phyloP scores from a whole-genome alignment of 2,113 vertebrate genomes.

The Pygoscelis adeliae region DNA sequence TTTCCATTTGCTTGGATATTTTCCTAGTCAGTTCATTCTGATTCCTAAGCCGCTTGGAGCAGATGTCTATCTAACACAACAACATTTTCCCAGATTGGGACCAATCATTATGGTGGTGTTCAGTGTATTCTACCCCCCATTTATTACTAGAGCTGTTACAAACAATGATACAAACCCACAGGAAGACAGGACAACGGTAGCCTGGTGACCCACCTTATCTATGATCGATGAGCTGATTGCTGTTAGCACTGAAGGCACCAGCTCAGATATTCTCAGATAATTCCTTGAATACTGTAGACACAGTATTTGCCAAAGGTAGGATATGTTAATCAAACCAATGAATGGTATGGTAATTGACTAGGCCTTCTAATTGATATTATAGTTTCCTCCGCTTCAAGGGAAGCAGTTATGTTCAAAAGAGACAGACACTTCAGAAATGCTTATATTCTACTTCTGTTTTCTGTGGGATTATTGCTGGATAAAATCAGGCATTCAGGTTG shows the following conservation, averaged over 20 bases:
- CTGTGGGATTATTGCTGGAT: neutral
- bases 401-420: neutral
- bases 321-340: neutral
- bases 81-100: neutral
- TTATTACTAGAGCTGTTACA: neutral
- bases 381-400: neutral
- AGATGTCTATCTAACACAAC: neutral
- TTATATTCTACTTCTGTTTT: neutral
- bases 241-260: neutral
- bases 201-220: neutral
- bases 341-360: neutral
- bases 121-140: neutral
- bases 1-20: neutral
- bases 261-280: neutral
- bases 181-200: neutral
- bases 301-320: neutral
- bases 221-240: accelerated
- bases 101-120: neutral
- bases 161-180: neutral
- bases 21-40: neutral
- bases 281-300: neutral
- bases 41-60: neutral
- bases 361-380: neutral
- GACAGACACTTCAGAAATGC: neutral
- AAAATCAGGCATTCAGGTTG: neutral